These are phyloP conservation scores for Cranoglanis bouderius DNA, from an alignment of 2,113 vertebrate species.

Conservation along the genomic window DNA sequence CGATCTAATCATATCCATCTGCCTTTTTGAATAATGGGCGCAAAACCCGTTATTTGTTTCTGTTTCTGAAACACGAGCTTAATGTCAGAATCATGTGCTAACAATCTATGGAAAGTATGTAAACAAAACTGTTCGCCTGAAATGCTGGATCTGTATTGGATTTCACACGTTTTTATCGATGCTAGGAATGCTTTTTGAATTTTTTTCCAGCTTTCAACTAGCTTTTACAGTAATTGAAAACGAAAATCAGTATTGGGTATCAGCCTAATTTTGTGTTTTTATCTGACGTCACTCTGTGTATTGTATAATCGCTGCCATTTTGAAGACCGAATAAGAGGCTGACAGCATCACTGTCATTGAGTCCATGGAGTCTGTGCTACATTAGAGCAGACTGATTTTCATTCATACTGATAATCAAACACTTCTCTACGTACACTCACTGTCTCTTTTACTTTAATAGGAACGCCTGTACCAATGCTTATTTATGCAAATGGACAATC, in stretches of 20 bases:
- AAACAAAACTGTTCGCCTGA: background rate
- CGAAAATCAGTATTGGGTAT: background rate
- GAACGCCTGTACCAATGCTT: no score
- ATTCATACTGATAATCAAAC: no score
- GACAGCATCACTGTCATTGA: background rate
- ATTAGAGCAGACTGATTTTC: background rate
- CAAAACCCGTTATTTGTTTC: background rate
- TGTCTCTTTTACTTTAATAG: background rate
- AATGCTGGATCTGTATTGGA: background rate
- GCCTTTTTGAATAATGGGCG: background rate
- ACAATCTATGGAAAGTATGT: background rate
- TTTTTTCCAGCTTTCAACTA: background rate
- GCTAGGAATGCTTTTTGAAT: background rate
- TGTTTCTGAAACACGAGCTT: background rate
- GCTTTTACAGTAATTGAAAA: background rate
- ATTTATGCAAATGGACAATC: no score
- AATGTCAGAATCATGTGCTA: background rate
- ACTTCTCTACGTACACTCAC: background rate
- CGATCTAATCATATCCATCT: background rate
- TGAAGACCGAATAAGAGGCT: background rate
- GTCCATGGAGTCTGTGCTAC: background rate
- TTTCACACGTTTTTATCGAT: background rate
- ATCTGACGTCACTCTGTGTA: background rate
- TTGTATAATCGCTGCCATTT: background rate
- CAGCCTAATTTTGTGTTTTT: background rate